These are phyloP conservation scores for Drosophila macrospina DNA, from an alignment of 2,888 invertebrate genomes.

Conservation along the genomic window DNA sequence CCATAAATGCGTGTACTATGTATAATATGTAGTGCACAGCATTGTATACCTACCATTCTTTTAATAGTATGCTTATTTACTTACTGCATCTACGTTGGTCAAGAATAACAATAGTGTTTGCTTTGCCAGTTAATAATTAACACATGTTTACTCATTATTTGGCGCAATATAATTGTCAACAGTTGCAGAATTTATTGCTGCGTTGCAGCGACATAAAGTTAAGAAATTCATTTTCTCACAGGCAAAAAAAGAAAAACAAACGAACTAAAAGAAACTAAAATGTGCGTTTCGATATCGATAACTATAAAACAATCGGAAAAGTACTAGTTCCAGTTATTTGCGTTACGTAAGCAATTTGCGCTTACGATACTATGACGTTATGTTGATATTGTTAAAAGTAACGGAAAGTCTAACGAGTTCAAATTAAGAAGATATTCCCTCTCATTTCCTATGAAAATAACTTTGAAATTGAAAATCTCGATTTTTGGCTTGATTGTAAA, in stretches of 20 bases:
- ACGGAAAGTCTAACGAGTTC: not conserved
- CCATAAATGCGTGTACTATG: not conserved
- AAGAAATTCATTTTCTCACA: slow-evolving; percentile 15
- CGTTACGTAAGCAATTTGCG: no score
- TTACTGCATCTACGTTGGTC: slow-evolving; percentile 9
- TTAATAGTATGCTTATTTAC: slow-evolving; percentile 4
- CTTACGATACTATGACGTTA: no score
- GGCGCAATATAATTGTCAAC: not conserved
- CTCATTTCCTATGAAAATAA: not conserved
- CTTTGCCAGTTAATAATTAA: not conserved
- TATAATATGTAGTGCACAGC: no score
- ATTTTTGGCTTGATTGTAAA: slow-evolving; percentile 35
- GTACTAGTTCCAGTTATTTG: no score
- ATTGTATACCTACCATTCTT: no score
- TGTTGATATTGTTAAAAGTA: not conserved
- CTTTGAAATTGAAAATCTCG: not conserved
- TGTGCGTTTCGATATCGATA: no score
- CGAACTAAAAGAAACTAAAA: not conserved
- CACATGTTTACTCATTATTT: not conserved
- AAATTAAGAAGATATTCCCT: not conserved
- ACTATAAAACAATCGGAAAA: no score
- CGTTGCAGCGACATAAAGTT: not conserved
- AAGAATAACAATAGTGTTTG: not conserved
- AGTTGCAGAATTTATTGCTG: not conserved
- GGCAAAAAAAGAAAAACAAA: not conserved